Evolutionary conservation across 2,113 vertebrate genomes (phyloP).

Genomic region (Scopus umbretta): DNA sequence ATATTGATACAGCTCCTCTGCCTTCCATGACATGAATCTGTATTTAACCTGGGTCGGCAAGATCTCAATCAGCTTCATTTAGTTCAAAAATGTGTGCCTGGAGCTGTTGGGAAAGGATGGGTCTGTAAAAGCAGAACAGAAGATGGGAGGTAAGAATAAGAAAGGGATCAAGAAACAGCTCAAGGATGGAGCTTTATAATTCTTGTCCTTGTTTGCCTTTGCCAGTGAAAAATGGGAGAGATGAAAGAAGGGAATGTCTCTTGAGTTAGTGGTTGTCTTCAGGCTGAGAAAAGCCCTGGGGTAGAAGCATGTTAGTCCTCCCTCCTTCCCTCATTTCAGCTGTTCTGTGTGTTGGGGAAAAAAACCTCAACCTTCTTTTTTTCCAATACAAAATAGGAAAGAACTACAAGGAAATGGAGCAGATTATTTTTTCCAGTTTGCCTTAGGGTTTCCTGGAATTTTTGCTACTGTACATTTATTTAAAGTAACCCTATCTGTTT

Average conservation of each 20-base stretch:
- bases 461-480: conserved; percentile 67
- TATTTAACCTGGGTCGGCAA: conserved; percentile 26
- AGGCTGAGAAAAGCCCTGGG: background rate
- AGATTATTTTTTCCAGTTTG: conserved; percentile 54
- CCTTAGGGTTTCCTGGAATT: conserved; percentile 59
- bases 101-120: background rate
- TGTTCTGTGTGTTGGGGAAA: background rate
- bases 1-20: conserved; percentile 10
- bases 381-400: conserved; percentile 2
- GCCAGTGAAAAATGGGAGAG: conserved; percentile 19
- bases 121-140: background rate
- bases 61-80: conserved; percentile 2
- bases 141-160: background rate
- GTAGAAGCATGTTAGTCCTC: background rate
- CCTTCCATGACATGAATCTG: background rate
- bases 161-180: background rate
- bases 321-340: background rate
- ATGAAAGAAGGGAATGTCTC: conserved; percentile 19
- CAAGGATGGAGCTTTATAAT: background rate
- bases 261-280: background rate
- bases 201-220: background rate
- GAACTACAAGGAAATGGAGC: background rate
- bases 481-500: conserved; percentile 63
- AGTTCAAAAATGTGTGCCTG: background rate
- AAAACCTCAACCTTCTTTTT: background rate